Percentiles rank a stretch among this genome's conserved stretches.
These are phyloP conservation scores for Hetaerina americana DNA, from an alignment of 1,140 invertebrate species.

Conservation along the genomic window DNA sequence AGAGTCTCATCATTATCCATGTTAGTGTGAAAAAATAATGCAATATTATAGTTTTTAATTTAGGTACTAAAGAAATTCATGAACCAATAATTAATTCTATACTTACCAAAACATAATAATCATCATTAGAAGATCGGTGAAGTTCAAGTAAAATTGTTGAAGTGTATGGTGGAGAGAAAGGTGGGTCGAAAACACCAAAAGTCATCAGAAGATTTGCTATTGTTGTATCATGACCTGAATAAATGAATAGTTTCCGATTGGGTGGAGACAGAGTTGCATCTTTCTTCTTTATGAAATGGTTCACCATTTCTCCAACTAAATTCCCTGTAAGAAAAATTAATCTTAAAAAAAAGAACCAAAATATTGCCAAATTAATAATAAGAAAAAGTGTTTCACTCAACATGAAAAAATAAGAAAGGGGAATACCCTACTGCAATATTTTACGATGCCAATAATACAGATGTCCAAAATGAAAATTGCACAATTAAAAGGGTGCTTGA, in stretches of 20 bases:
- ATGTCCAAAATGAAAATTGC: no score
- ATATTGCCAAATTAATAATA: no score
- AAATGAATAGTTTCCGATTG: slow-evolving; percentile 52
- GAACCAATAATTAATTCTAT: background rate
- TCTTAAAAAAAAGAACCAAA: no score
- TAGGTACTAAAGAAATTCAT: no score
- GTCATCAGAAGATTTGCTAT: slow-evolving; percentile 60
- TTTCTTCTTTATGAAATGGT: slow-evolving; percentile 38
- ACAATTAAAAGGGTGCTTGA: no score
- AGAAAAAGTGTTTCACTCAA: no score
- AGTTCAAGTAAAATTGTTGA: slow-evolving; percentile 61
- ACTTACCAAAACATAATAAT: slow-evolving; percentile 21
- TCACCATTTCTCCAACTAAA: slow-evolving; percentile 47
- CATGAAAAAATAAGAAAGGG: no score
- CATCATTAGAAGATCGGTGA: slow-evolving; percentile 16
- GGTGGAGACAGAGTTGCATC: slow-evolving; percentile 26
- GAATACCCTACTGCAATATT: no score
- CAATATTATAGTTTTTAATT: no score
- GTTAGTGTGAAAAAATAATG: no score
- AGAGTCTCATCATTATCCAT: no score
- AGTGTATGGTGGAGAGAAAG: slow-evolving; percentile 53
- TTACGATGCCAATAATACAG: no score
- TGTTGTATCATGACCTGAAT: slow-evolving; percentile 73
- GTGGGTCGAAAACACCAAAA: slow-evolving; percentile 55
- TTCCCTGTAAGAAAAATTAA: slow-evolving; percentile 33